Conservation (phyloP, 1,140 invertebrate species). For the Bombus fervidus region DNA sequence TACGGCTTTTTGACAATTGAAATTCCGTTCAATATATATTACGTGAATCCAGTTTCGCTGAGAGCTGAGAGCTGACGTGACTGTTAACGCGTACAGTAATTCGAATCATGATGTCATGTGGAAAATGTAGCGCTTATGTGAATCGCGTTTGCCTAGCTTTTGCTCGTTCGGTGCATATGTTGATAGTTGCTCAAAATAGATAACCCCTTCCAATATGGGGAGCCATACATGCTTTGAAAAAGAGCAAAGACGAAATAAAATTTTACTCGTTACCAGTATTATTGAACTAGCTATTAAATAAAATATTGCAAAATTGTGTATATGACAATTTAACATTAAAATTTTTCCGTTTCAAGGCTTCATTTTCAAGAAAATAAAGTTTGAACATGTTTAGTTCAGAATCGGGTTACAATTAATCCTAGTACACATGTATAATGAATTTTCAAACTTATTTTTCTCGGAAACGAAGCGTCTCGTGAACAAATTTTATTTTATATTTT, state of each 20-base stretch:
- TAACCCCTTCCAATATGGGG: too few species aligned
- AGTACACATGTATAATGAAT: too few species aligned
- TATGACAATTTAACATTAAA: background rate
- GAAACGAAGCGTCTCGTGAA: too few species aligned
- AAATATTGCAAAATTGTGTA: background rate
- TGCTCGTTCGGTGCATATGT: background rate
- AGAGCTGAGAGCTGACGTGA: constrained; percentile 7
- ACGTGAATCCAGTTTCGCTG: background rate
- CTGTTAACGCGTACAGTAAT: background rate
- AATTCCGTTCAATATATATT: background rate
- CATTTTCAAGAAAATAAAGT: too few species aligned
- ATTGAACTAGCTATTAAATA: background rate
- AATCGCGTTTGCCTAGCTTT: background rate
- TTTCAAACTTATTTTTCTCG: too few species aligned
- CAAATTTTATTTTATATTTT: too few species aligned
- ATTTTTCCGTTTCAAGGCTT: too few species aligned
- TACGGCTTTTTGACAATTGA: background rate
- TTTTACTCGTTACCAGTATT: background rate
- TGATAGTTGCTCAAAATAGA: constrained; percentile 35
- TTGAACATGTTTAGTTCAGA: too few species aligned
- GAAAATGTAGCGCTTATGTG: constrained; percentile 23
- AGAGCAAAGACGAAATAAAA: background rate
- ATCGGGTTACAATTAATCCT: too few species aligned
- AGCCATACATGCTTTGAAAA: background rate
- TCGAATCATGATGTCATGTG: constrained; percentile 50